These are phyloP conservation scores for Malthinus seriepunctatus DNA, from an alignment of 2,888 invertebrate species.

Conservation along the genomic window DNA sequence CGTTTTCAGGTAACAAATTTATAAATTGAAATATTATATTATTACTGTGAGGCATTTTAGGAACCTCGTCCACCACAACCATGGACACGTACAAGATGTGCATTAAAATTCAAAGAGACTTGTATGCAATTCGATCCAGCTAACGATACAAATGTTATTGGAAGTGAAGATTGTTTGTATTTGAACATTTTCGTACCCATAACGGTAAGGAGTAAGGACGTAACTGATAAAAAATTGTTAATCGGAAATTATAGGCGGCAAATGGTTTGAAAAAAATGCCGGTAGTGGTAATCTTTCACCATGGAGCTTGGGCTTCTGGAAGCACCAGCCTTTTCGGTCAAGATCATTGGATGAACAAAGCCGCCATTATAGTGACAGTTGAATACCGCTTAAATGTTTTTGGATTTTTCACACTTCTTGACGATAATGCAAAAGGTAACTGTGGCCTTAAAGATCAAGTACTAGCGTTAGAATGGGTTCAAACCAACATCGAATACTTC, in stretches of 20 bases:
- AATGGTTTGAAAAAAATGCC: background rate
- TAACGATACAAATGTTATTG: background rate
- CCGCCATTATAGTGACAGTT: background rate
- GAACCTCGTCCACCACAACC: background rate
- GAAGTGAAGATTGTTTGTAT: background rate
- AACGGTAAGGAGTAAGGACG: background rate
- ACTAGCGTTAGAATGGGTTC: slow-evolving; percentile 37
- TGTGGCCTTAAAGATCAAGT: slow-evolving; percentile 39
- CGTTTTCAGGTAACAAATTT: background rate
- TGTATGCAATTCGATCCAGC: too few species aligned
- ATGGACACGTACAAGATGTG: background rate
- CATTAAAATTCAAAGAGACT: background rate
- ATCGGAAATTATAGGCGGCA: background rate
- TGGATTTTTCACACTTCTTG: slow-evolving; percentile 28
- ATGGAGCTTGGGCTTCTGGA: background rate
- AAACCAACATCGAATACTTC: slow-evolving; percentile 34
- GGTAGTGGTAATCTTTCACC: slow-evolving; percentile 6
- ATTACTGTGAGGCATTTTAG: background rate
- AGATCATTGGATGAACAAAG: slow-evolving; percentile 6
- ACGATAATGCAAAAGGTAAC: slow-evolving; percentile 35
- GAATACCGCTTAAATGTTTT: slow-evolving; percentile 5
- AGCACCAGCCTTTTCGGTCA: too few species aligned
- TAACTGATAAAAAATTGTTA: too few species aligned
- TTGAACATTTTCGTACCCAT: background rate
- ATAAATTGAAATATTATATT: too few species aligned